Evolutionary conservation across 1,140 invertebrate species (phyloP), one percentile per base, ranked within the genome.

Genomic region (Drosophila varians): DNA sequence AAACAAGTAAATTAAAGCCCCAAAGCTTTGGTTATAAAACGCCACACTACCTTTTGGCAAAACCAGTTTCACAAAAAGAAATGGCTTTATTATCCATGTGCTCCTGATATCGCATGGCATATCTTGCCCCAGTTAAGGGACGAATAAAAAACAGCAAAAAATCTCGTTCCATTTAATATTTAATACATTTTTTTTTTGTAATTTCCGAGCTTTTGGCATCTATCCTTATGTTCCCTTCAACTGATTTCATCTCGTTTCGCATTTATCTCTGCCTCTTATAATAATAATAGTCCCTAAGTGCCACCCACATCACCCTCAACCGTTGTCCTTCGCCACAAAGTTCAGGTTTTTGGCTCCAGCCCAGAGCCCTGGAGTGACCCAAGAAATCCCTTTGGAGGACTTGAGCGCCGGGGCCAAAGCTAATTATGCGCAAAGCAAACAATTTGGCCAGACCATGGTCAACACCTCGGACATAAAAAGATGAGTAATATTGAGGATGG

Each of bases 371-470:
- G 34, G 16, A 47, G 42, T 69, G 65, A 71, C 65, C 53, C 53
- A 14, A 51, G 12, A 34, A 31, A 51, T 49, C 51, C 18, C 61
- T 31, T 54, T 54, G 23, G 52, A 62, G 54, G 26, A 14, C 60
- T 21, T 12, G 12, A 23, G 52, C 26, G 31, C 36, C 21, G 23
- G 42, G 40, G 5, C 40, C 47, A 74, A 53, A 68, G 66, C 71
- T 78, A 79, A 84, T 84, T 84, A 84, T 79, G 66, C 62, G 61
- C 62, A 76, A 80, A 76, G 64, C 72, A 74, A 87, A 80, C 82
- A 69, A 69, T 86, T 86, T 86, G 48, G 80, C 47, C 14, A 62
- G 42, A 47, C 66, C 55, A 69, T 55, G 79, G 80, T 80, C 76
- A 86, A 77, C 76, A 87, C 61, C 76, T 69, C 26, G 47, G 14